phyloP scores from a whole-genome alignment of 2,888 invertebrate species.

The Drosophila fulvimacula region DNA sequence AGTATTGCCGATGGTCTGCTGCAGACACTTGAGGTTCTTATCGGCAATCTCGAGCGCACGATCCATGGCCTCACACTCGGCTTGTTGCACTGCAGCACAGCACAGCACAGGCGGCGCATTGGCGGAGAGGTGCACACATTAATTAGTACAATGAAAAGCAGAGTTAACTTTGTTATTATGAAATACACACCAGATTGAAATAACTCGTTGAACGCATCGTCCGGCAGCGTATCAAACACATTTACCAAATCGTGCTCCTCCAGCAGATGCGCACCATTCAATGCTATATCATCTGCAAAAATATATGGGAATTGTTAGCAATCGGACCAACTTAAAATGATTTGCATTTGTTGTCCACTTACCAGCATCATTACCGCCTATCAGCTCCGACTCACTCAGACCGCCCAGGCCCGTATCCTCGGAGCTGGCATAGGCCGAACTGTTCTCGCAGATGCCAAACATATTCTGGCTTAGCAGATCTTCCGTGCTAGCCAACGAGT shows the following conservation, averaged over 20 bases:
- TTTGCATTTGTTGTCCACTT: slow-evolving; percentile 29
- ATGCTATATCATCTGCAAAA: slow-evolving; percentile 86
- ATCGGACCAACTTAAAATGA: background rate
- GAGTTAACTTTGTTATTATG: slow-evolving; percentile 61
- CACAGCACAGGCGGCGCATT: slow-evolving; percentile 33
- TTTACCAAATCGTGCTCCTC: slow-evolving; percentile 92
- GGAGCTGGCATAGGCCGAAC: slow-evolving; percentile 88
- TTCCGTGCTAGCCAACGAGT: slow-evolving; percentile 66
- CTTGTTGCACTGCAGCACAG: slow-evolving; percentile 86
- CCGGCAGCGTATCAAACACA: slow-evolving; percentile 91
- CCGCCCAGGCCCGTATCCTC: slow-evolving; percentile 87
- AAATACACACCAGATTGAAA: slow-evolving; percentile 87
- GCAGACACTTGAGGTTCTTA: slow-evolving; percentile 89
- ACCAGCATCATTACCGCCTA: slow-evolving; percentile 85
- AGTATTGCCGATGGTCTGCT: slow-evolving; percentile 86
- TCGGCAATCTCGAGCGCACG: slow-evolving; percentile 92
- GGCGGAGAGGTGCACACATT: slow-evolving; percentile 66
- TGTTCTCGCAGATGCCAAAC: slow-evolving; percentile 86
- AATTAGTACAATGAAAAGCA: slow-evolving; percentile 73
- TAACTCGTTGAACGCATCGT: slow-evolving; percentile 93
- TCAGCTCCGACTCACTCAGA: slow-evolving; percentile 87
- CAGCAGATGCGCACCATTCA: slow-evolving; percentile 87
- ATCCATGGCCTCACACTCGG: slow-evolving; percentile 95
- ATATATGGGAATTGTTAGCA: background rate
- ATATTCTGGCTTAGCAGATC: slow-evolving; percentile 83